These are phyloP conservation scores for Falco punctatus DNA, from an alignment of 2,113 vertebrate genomes.

Conservation along the genomic window DNA sequence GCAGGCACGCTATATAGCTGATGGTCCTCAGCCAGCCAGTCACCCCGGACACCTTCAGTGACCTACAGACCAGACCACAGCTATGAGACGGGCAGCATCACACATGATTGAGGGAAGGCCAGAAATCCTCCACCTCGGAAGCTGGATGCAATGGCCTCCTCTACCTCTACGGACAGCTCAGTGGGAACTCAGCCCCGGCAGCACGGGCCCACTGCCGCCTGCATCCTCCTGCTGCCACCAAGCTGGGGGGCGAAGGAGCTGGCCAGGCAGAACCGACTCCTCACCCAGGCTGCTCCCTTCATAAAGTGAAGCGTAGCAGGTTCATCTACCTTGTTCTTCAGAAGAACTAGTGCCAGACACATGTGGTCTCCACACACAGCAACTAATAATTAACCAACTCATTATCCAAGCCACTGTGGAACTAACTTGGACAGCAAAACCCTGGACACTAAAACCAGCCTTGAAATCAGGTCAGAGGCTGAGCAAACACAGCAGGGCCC, in stretches of 20 bases:
- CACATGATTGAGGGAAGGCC: not conserved
- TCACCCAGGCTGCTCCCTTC: not conserved
- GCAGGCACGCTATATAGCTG: not conserved
- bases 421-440: not conserved
- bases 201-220: rapidly evolving
- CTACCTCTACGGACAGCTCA: not conserved
- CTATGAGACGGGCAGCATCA: not conserved
- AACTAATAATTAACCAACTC: constrained; percentile 47
- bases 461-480: constrained; percentile 21
- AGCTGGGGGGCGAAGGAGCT: not conserved
- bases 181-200: not conserved
- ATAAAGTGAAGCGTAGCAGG: rapidly evolving
- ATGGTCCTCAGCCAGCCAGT: not conserved
- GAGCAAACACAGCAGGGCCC: not conserved
- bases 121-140: not conserved
- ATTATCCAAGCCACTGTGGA: not conserved
- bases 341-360: not conserved
- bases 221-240: not conserved
- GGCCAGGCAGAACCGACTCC: rapidly evolving
- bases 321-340: not conserved
- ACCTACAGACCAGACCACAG: not conserved
- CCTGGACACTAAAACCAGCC: not conserved
- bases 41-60: not conserved
- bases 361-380: not conserved
- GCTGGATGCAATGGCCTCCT: rapidly evolving